A percentile compares a stretch with the other conserved stretches of the same genome.
phyloP scores from a whole-genome alignment of 2,797 vertebrate genomes.

The Mormyrops attenuatus region DNA sequence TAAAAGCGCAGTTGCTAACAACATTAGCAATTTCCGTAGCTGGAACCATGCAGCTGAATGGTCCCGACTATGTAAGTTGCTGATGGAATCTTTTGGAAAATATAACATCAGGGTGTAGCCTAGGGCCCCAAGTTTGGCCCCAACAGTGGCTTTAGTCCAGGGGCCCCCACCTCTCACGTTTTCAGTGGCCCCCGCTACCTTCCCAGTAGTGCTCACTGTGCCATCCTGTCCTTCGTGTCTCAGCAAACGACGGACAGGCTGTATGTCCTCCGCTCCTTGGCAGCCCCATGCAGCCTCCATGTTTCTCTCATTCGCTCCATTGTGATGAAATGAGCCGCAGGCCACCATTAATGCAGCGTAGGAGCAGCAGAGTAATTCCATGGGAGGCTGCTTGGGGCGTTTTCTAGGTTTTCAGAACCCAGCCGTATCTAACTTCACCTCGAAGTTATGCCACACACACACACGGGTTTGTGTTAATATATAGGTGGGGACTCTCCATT shows the following conservation, averaged over 20 bases:
- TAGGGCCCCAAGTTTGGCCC: not conserved
- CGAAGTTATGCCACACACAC: not conserved
- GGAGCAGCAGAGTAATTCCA: not conserved
- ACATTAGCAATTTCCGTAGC: not conserved
- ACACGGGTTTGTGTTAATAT: not conserved
- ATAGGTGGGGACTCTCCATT: not conserved
- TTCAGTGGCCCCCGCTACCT: not conserved
- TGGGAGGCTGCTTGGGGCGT: not conserved
- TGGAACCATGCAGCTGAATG: not conserved
- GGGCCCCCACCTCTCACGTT: not conserved
- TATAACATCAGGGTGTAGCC: no score
- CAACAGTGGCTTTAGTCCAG: not conserved
- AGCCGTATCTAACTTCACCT: not conserved
- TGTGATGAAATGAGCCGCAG: not conserved
- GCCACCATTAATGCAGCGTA: not conserved
- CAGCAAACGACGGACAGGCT: not conserved
- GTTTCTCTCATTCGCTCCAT: not conserved
- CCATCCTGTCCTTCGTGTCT: not conserved
- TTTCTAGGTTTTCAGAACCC: not conserved
- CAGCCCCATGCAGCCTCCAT: not conserved
- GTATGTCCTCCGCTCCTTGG: not conserved
- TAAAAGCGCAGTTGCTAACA: not conserved
- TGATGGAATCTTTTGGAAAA: not conserved
- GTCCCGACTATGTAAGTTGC: not conserved
- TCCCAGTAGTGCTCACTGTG: not conserved